Base-by-base conservation (phyloP, 2,888 invertebrate genomes). In the Hedya salicella region DNA sequence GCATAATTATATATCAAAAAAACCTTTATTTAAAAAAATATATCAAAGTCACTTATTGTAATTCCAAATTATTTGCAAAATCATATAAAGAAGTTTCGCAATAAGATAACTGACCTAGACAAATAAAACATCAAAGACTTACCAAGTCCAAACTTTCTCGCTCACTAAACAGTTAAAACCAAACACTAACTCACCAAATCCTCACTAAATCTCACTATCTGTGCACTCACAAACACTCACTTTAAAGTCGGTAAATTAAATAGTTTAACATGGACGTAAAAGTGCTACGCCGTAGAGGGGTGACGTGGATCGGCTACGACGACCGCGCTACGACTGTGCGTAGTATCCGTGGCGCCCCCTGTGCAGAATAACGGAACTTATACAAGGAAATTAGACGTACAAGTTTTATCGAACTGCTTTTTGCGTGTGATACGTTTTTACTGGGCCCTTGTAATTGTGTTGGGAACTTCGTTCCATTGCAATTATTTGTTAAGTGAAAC, bases 271-370 rank as follows among this genome's bases (percentile, higher is more conserved):
- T 49, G 17, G 19, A 25, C 30, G 25, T 39, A 13, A 25, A 42
- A 13, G 62, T 49, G 54, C 56, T 66, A 59, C 57, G 67, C 42
- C 67, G 70, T 70, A 69, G 64, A 14, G 66, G 68, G n/a, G 60
- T 70, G 68, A 73, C 74, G 80, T 75, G 70, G 73, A 53, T 11
- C 73, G 25, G 72, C 78, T 75, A 76, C 80, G 74, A 64, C 67
- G 71, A 69, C 68, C 72, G 60, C 49, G 65, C 76, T 75, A 76
- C 76, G 76, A 81, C 81, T 81, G 81, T 78, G 78, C 81, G 79
- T 81, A 77, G 73, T 60, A 40, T 25, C 17, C 9, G 63, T 65
- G 32, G 54, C 77, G 77, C 77, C 78, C 80, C 73, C 80, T 77
- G 62, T 71, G 75, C 70, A n/a, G 49, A 68, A 69, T 70, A 71